Evolutionary conservation across 2,113 vertebrate species (phyloP).

Genomic region (Cygnus atratus): DNA sequence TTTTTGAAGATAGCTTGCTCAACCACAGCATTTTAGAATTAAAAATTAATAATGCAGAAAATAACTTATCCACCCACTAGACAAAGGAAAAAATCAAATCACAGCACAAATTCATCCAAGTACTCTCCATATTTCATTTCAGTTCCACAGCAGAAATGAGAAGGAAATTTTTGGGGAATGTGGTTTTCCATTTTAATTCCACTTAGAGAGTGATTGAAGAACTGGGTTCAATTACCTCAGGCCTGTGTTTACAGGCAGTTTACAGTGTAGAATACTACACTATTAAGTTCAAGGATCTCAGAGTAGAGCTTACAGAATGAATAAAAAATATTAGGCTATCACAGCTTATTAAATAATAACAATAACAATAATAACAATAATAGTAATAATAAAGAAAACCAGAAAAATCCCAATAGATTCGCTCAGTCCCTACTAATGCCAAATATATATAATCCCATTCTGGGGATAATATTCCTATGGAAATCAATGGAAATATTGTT

Average conservation of each 20-base stretch:
- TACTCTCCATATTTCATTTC: neutral
- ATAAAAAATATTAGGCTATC: neutral
- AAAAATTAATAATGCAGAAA: constrained; percentile 30
- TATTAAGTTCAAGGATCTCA: neutral
- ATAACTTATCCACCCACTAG: neutral
- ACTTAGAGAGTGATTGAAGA: neutral
- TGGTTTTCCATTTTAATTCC: neutral
- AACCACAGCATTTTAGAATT: neutral
- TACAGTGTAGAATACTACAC: neutral
- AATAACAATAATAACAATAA: no score
- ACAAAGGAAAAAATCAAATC: neutral
- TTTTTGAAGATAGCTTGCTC: neutral
- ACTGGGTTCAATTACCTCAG: neutral
- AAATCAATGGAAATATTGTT: neutral
- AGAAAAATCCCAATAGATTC: neutral
- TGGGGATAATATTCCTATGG: neutral
- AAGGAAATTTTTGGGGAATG: neutral
- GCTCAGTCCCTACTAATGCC: neutral
- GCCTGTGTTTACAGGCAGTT: neutral
- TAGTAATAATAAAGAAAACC: neutral
- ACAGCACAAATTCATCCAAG: neutral
- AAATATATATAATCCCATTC: neutral
- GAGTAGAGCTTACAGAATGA: neutral
- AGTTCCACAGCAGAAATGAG: neutral
- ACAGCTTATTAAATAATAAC: neutral